A percentile compares a stretch with the other conserved stretches of the same genome.
Evolutionary conservation across 2,113 vertebrate species (phyloP).

Genomic region (Lophotis ruficrista): DNA sequence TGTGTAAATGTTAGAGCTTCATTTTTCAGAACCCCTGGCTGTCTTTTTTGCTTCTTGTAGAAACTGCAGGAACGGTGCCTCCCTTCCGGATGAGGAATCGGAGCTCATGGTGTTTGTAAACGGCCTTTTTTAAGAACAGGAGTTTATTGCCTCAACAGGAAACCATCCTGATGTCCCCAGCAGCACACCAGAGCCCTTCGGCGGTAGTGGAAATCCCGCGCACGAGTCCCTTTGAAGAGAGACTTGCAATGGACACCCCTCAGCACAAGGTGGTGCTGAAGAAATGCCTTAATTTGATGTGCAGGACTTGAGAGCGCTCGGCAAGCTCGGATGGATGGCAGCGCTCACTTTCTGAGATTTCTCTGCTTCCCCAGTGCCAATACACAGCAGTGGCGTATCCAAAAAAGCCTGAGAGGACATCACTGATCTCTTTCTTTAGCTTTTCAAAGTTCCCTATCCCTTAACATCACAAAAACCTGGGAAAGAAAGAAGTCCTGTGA

Average conservation of each 20-base stretch:
- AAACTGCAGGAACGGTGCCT: neutral
- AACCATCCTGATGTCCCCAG: neutral
- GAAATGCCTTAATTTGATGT: neutral
- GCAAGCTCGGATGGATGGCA: neutral
- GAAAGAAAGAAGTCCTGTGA: neutral
- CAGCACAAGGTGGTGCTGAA: constrained; percentile 49
- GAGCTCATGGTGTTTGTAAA: neutral
- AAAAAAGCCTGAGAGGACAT: neutral
- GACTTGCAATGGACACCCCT: neutral
- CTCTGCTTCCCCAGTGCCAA: neutral
- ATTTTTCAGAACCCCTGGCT: neutral
- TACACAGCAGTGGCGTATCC: neutral
- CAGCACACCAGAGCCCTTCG: neutral
- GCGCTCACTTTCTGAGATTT: neutral
- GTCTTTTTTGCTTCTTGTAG: neutral
- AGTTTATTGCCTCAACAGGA: neutral
- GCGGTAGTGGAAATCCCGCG: neutral
- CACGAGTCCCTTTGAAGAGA: neutral
- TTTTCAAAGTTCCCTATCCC: neutral
- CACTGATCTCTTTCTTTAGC: neutral
- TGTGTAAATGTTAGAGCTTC: neutral
- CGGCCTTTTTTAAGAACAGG: neutral
- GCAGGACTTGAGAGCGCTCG: rapidly evolving
- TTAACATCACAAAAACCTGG: neutral
- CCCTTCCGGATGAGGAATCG: neutral